phyloP scores from a whole-genome alignment of 2,797 vertebrate species.

The Mus minutoides region DNA sequence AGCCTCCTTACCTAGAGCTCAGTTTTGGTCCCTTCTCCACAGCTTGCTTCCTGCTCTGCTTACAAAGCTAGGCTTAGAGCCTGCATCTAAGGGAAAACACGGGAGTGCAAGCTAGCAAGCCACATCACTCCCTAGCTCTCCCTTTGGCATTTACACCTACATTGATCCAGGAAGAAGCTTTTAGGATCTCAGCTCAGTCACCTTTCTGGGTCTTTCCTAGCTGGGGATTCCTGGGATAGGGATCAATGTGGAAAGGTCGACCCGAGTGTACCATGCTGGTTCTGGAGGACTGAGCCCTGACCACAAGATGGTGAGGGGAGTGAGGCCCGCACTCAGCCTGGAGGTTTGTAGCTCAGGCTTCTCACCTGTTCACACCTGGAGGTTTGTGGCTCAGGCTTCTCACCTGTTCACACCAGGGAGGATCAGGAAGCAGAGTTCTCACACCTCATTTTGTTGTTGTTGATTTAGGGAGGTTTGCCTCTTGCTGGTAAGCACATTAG shows the following conservation, averaged over 20 bases:
- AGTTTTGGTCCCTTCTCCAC: constrained; percentile 44
- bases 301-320: not conserved
- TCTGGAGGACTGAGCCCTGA: not conserved
- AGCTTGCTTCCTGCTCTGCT: not conserved
- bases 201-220: not conserved
- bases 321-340: not conserved
- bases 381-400: not conserved
- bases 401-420: no score
- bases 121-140: not conserved
- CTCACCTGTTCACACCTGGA: not conserved
- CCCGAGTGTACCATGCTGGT: not conserved
- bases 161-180: constrained; percentile 65
- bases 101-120: not conserved
- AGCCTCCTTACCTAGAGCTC: constrained; percentile 92
- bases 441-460: not conserved
- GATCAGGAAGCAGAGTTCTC: not conserved
- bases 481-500: not conserved
- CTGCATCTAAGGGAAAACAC: constrained; percentile 10
- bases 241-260: not conserved
- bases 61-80: not conserved
- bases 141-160: constrained; percentile 76
- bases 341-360: not conserved
- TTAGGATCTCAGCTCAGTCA: not conserved
- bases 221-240: not conserved
- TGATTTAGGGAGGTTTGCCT: constrained; percentile 3